These are phyloP conservation scores for Rhorus exstirpatorius DNA, from an alignment of 2,888 invertebrate species.

Conservation along the genomic window DNA sequence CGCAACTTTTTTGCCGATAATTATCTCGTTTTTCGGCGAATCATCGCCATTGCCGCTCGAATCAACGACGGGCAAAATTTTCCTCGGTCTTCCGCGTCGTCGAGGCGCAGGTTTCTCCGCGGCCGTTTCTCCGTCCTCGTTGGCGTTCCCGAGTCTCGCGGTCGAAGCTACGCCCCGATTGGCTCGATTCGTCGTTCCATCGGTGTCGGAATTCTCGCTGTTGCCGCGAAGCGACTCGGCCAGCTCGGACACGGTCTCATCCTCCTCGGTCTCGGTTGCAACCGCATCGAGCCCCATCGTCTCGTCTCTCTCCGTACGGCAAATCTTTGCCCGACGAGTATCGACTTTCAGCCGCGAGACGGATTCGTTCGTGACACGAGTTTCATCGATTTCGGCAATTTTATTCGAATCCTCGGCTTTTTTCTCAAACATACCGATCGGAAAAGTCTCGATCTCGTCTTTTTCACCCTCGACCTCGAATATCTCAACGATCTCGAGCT, in stretches of 20 bases:
- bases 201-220: constrained; percentile 77
- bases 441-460: constrained; percentile 43
- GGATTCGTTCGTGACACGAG: background rate
- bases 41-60: constrained; percentile 62
- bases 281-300: no score
- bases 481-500: constrained; percentile 82
- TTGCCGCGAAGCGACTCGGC: constrained; percentile 75
- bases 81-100: constrained; percentile 80
- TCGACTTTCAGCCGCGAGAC: constrained; percentile 75
- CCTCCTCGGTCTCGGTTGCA: constrained; percentile 78
- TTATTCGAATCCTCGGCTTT: constrained; percentile 13
- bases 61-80: constrained; percentile 64
- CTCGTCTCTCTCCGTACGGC: constrained; percentile 11
- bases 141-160: constrained; percentile 16
- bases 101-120: constrained; percentile 66
- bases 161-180: constrained; percentile 32
- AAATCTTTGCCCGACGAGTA: constrained; percentile 50
- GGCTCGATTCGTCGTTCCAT: constrained; percentile 59
- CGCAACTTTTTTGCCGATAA: constrained; percentile 43
- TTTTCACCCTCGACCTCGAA: constrained; percentile 81
- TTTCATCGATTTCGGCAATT: constrained; percentile 50
- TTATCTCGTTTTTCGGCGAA: constrained; percentile 62
- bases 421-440: constrained; percentile 10
- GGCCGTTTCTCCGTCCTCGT: constrained; percentile 27
- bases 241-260: constrained; percentile 78